phyloP scores from a whole-genome alignment of 1,140 invertebrate species.

The Drosophila nigrodunni region DNA sequence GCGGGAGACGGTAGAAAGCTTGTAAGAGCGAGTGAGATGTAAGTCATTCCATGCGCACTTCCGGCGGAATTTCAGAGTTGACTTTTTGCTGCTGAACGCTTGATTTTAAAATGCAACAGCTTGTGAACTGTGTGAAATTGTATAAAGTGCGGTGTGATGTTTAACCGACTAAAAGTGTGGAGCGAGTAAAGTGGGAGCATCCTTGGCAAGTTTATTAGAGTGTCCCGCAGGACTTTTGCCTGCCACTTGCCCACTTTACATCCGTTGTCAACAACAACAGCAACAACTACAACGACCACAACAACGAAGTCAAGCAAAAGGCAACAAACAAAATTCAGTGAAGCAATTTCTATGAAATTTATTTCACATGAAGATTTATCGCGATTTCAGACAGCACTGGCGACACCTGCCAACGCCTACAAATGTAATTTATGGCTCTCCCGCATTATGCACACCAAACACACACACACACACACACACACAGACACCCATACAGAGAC shows the following conservation, averaged over 20 bases:
- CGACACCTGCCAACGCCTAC: slow-evolving; percentile 85
- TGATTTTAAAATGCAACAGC: slow-evolving; percentile 76
- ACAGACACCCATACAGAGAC: slow-evolving; percentile 44
- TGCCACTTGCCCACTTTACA: slow-evolving; percentile 63
- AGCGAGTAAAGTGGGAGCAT: not conserved
- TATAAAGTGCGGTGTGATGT: slow-evolving; percentile 27
- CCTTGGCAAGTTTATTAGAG: slow-evolving; percentile 65
- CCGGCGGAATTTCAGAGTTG: slow-evolving; percentile 76
- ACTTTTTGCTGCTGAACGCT: slow-evolving; percentile 64
- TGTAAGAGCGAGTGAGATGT: not conserved
- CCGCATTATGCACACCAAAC: slow-evolving; percentile 79
- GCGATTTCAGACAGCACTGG: slow-evolving; percentile 85
- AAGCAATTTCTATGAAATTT: slow-evolving; percentile 85
- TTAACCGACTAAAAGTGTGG: slow-evolving; percentile 35
- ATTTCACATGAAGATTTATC: slow-evolving; percentile 85
- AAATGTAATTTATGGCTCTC: slow-evolving; percentile 84
- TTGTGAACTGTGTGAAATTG: slow-evolving; percentile 54
- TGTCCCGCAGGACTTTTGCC: slow-evolving; percentile 72
- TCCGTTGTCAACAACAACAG: slow-evolving; percentile 56
- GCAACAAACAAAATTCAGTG: slow-evolving; percentile 83
- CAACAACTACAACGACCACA: slow-evolving; percentile 31
- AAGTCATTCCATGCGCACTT: slow-evolving; percentile 66
- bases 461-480: slow-evolving; percentile 36
- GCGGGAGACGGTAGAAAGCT: no score
- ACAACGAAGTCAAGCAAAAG: slow-evolving; percentile 66